These are phyloP conservation scores for Motacilla alba DNA, from an alignment of 2,113 vertebrate genomes.

Conservation along the genomic window DNA sequence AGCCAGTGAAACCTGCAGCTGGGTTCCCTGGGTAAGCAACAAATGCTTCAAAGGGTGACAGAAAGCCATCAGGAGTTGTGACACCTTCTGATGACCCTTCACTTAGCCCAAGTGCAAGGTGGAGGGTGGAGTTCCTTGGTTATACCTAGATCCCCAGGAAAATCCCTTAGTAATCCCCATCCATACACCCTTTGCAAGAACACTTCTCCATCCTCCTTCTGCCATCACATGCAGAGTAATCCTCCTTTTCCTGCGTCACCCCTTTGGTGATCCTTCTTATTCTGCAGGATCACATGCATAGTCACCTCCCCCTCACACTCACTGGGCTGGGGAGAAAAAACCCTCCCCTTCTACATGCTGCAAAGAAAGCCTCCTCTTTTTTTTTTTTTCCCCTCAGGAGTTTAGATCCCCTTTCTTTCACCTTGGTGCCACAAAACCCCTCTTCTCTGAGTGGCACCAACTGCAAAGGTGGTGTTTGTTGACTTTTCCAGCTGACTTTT, in stretches of 20 bases:
- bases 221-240: constrained; percentile 43
- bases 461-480: neutral
- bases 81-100: neutral
- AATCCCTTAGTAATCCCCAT: constrained; percentile 15
- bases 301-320: neutral
- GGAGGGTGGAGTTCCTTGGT: neutral
- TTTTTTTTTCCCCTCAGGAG: neutral
- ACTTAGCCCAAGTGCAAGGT: neutral
- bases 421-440: neutral
- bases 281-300: neutral
- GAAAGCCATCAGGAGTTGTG: neutral
- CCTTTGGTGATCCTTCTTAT: constrained; percentile 30
- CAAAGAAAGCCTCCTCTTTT: neutral
- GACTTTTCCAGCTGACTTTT: neutral
- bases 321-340: neutral
- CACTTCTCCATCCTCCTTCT: neutral
- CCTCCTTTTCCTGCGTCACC: constrained; percentile 21
- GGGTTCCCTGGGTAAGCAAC: neutral
- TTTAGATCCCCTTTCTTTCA: neutral
- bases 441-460: neutral
- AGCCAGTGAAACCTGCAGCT: neutral
- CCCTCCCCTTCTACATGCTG: neutral
- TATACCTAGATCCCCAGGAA: neutral
- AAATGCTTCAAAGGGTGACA: neutral
- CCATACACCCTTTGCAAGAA: neutral